These are phyloP conservation scores for Lampris incognitus DNA, from an alignment of 2,113 vertebrate genomes.

Conservation along the genomic window DNA sequence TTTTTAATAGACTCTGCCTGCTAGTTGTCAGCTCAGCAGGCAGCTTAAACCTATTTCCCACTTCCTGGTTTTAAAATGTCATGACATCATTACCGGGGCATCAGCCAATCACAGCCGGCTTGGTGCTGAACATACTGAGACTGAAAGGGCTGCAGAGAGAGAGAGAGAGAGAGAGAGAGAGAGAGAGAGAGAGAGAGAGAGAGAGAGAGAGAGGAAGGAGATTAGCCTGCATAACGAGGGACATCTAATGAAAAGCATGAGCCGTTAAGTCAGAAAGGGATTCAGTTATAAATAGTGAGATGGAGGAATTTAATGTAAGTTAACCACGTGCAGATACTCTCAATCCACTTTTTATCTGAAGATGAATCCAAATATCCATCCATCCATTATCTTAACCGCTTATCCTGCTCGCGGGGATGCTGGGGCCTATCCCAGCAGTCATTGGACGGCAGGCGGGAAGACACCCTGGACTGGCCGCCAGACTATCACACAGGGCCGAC, in stretches of 20 bases:
- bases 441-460: too few species aligned
- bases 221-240: neutral
- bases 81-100: neutral
- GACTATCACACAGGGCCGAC: too few species aligned
- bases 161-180: constrained; percentile 9
- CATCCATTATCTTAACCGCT: too few species aligned
- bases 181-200: constrained; percentile 16
- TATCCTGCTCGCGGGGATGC: too few species aligned
- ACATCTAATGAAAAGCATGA: neutral
- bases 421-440: too few species aligned
- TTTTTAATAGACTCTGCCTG: neutral
- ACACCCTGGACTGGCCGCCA: too few species aligned
- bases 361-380: too few species aligned
- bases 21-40: neutral
- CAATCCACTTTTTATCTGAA: too few species aligned
- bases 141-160: constrained; percentile 56
- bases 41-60: neutral
- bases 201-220: neutral
- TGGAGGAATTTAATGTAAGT: neutral
- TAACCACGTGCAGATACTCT: neutral
- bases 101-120: constrained; percentile 47
- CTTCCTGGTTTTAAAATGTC: neutral
- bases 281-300: neutral
- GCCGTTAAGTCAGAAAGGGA: neutral
- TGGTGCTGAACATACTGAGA: constrained; percentile 51